Base-by-base conservation (phyloP, 2,113 vertebrate genomes). In the Columbina picui region DNA sequence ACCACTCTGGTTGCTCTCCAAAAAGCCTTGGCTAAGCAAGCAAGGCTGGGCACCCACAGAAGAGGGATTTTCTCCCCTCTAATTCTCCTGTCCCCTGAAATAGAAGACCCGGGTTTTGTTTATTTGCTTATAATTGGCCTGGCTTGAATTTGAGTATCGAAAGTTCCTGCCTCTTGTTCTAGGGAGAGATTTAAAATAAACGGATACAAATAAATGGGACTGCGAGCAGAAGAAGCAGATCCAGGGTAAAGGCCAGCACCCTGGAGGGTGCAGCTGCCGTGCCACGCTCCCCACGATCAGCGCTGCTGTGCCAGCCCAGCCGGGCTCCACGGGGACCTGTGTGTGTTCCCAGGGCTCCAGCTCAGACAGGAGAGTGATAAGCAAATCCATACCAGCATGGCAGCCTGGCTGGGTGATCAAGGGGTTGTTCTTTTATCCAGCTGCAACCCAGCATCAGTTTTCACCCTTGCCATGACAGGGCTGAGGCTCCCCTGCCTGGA, bases 331-430 rank as follows among this genome's bases (percentile, higher is more conserved):
- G 43, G 18, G 43, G 43, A 45, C 18, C 7, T 17, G 7, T 39
- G 43, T 21, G 36, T 5, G 12, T 19, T 64, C 32, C 50, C 39
- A 13, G 45, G 22, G 7, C 53, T 55, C 57, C 32, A n/a, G 57
- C 26, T 67, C 3, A 2, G 29, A 39, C 34, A 38, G 20, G 27
- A n/a, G 6, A 59, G 32, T 5, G 8, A 20, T 11, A 17, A 38
- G 6, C 25, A 60, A 32, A 65, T 39, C 61, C 2, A 0, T 3
- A 23, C 4, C 15, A 7, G 1, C 14, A 34, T 60, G n/a, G 57
- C 59, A 57, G 60, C 75, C 61, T 67, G 41, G 27, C 27, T 1
- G 4, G 49, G 29, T 0, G 4, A 18, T 5, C 2, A 2, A 75
- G 22, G 18, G 7, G 7, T 64, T 73, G 34, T 12, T 43, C 14